Conservation (phyloP, 2,797 vertebrate genomes). For the Acrossocheilus wenchowensis region DNA sequence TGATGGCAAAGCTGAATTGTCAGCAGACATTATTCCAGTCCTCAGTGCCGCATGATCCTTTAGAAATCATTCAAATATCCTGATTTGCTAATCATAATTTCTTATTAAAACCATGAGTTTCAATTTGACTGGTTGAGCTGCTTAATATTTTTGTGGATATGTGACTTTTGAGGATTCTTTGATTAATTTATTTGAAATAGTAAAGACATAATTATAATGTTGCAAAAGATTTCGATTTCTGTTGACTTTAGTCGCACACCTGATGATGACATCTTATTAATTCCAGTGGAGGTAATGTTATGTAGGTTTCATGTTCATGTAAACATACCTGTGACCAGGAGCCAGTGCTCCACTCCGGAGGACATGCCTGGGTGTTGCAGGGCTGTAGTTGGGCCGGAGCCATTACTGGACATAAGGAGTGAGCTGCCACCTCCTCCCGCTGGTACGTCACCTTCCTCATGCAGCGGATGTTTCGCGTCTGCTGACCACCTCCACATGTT, state of each 20-base stretch:
- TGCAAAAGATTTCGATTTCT: background rate
- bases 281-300: background rate
- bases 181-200: background rate
- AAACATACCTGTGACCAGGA: conserved; percentile 90
- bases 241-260: background rate
- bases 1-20: background rate
- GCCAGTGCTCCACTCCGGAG: conserved; percentile 87
- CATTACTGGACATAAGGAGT: conserved; percentile 87
- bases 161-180: background rate
- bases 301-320: background rate
- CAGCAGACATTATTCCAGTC: background rate
- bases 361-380: conserved; percentile 87
- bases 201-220: background rate
- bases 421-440: conserved; percentile 83
- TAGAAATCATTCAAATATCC: background rate
- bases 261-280: background rate
- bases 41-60: background rate
- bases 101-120: background rate
- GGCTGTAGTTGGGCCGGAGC: conserved; percentile 85
- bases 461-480: conserved; percentile 86
- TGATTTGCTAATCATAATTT: background rate
- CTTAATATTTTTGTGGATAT: background rate
- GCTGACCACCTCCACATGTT: conserved; percentile 89
- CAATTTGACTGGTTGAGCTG: background rate
- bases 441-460: conserved; percentile 88